Percentiles rank a stretch among this genome's conserved stretches.
Evolutionary conservation across 2,888 invertebrate genomes (phyloP).

Genomic region (Phortica magna): DNA sequence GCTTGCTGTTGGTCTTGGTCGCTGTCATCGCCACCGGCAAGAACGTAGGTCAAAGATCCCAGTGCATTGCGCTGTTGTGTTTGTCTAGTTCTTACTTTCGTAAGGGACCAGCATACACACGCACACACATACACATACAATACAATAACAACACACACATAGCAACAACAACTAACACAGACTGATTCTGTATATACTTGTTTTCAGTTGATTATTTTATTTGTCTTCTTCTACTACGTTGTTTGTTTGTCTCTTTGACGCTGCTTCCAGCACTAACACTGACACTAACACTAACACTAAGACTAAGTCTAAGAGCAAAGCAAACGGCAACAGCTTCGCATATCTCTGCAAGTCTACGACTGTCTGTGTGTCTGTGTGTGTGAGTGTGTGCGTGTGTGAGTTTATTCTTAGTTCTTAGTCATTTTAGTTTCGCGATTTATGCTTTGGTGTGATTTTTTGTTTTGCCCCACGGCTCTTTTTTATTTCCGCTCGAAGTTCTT

Average conservation of each 20-base stretch:
- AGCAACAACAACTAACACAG: neutral
- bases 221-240: neutral
- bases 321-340: conserved; percentile 4
- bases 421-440: neutral
- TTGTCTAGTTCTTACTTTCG: conserved; percentile 28
- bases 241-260: conserved; percentile 19
- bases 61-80: conserved; percentile 37
- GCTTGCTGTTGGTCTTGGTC: neutral
- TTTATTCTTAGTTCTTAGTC: neutral
- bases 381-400: neutral
- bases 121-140: conserved; percentile 9
- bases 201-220: neutral
- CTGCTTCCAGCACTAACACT: neutral
- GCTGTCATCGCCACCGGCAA: neutral
- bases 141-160: neutral
- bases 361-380: neutral
- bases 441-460: neutral
- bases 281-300: neutral
- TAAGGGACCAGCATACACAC: conserved; percentile 17
- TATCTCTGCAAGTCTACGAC: neutral
- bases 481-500: neutral
- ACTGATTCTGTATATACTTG: conserved; percentile 11
- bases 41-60: conserved; percentile 76
- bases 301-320: neutral
- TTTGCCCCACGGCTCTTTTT: neutral